Percentiles rank a stretch among this genome's conserved stretches.
These are phyloP conservation scores for Metallyticus violacea DNA, from an alignment of 2,888 invertebrate genomes.

Conservation along the genomic window DNA sequence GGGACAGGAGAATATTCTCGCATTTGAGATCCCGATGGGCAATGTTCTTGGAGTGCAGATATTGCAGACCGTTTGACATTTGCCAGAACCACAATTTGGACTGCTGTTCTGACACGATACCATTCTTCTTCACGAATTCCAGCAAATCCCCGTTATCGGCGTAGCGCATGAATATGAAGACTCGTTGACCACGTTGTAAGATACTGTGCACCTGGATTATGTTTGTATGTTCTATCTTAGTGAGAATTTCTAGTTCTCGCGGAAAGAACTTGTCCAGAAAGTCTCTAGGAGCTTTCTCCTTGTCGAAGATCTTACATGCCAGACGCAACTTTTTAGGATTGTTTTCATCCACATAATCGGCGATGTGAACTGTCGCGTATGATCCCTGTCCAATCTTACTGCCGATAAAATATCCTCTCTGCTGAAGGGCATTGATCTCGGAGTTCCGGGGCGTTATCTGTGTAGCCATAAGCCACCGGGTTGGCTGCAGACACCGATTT, in stretches of 20 bases:
- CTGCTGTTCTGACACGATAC: constrained; percentile 74
- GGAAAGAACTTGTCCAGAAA: constrained; percentile 92
- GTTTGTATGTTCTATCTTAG: constrained; percentile 85
- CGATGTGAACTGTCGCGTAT: constrained; percentile 85
- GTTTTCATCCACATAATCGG: constrained; percentile 72
- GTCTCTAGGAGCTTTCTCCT: constrained; percentile 82
- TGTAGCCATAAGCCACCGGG: constrained; percentile 57
- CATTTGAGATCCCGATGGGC: constrained; percentile 93
- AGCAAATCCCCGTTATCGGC: constrained; percentile 88
- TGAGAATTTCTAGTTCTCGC: constrained; percentile 85
- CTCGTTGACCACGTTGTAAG: constrained; percentile 74
- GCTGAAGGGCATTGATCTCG: constrained; percentile 80
- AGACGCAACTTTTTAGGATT: constrained; percentile 70
- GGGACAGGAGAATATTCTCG: constrained; percentile 83
- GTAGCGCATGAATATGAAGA: constrained; percentile 88
- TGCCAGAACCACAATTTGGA: constrained; percentile 82
- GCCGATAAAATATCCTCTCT: constrained; percentile 79
- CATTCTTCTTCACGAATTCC: constrained; percentile 76
- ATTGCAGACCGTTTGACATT: constrained; percentile 79
- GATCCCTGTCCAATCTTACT: constrained; percentile 89
- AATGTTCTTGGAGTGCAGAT: constrained; percentile 79
- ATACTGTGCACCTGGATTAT: constrained; percentile 88
- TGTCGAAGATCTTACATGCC: constrained; percentile 90
- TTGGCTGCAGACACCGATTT: background rate
- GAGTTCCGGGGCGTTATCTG: constrained; percentile 75